A percentile compares a stretch with the other conserved stretches of the same genome.
These are phyloP conservation scores for Acronicta aceris DNA, from an alignment of 2,888 invertebrate genomes.

Conservation along the genomic window DNA sequence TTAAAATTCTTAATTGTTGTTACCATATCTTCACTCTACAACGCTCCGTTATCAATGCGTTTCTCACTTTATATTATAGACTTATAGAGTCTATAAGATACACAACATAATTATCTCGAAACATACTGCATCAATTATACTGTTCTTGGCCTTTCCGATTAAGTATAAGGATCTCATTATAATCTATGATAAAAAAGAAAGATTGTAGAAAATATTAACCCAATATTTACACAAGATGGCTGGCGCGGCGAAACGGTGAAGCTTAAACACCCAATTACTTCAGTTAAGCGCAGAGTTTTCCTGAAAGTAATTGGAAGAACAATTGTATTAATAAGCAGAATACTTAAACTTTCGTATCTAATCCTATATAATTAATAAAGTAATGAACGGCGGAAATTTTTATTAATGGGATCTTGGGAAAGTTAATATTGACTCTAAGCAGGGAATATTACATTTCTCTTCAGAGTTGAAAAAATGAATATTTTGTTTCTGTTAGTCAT, in stretches of 20 bases:
- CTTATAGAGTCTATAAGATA: no score
- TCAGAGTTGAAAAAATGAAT: conserved; percentile 11
- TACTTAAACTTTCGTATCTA: conserved; percentile 40
- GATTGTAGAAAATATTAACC: conserved; percentile 32
- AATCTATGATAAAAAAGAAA: conserved; percentile 7
- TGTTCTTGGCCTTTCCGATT: no score
- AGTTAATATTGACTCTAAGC: conserved; percentile 16
- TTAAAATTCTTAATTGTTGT: no score
- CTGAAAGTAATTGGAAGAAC: conserved; percentile 40
- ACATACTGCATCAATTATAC: no score
- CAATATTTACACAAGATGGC: conserved; percentile 41
- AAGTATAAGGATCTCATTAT: conserved; percentile 18
- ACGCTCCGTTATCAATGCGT: no score
- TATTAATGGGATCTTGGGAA: conserved; percentile 11
- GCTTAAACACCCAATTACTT: conserved; percentile 48
- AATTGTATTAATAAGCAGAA: conserved; percentile 41
- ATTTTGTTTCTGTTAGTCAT: background rate
- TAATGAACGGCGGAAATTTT: conserved; percentile 34
- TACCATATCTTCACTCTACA: no score
- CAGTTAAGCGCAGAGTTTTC: conserved; percentile 23
- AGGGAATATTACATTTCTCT: background rate
- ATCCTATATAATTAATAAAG: conserved; percentile 45
- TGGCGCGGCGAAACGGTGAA: conserved; percentile 11
- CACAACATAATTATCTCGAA: no score
- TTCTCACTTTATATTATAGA: no score